Evolutionary conservation across 2,888 invertebrate genomes (phyloP).

Genomic region (Hipparchia sbordonii): DNA sequence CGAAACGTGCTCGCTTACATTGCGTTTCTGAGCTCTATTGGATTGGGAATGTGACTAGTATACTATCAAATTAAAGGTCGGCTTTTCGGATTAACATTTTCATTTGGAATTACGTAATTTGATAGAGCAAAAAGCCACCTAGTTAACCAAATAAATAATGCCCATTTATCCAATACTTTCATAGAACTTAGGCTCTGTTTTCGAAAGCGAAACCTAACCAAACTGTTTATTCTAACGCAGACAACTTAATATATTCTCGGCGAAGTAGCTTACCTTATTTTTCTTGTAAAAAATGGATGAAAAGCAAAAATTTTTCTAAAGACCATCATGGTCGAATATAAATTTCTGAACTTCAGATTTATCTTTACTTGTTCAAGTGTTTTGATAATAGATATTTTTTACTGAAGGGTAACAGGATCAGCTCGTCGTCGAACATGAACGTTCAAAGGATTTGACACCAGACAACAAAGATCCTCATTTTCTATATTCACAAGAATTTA

Average conservation of each 20-base stretch:
- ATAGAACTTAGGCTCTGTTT: too few species aligned
- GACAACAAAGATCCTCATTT: constrained; percentile 47
- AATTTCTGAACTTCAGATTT: constrained; percentile 43
- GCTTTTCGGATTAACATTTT: background rate
- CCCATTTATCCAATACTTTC: too few species aligned
- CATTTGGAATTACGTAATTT: background rate
- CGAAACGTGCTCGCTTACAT: constrained; percentile 67
- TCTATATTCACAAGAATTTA: constrained; percentile 47
- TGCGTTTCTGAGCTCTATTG: constrained; percentile 54
- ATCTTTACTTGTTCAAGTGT: constrained; percentile 54
- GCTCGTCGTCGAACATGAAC: constrained; percentile 49
- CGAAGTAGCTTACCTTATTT: background rate
- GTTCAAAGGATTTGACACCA: constrained; percentile 55
- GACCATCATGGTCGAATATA: background rate
- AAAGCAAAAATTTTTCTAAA: too few species aligned
- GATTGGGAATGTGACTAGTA: constrained; percentile 55
- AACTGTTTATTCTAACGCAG: too few species aligned
- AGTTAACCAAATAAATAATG: background rate
- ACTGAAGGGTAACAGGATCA: constrained; percentile 57
- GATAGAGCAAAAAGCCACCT: background rate
- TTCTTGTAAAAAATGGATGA: too few species aligned
- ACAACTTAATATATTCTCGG: too few species aligned
- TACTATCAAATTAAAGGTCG: constrained; percentile 6
- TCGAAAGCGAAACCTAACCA: too few species aligned
- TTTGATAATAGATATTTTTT: constrained; percentile 54